Evolutionary conservation across 64 coral and sea anemone genomes (phyloP), one percentile per base, ranked within the genome.

Genomic region (Actinia equina): DNA sequence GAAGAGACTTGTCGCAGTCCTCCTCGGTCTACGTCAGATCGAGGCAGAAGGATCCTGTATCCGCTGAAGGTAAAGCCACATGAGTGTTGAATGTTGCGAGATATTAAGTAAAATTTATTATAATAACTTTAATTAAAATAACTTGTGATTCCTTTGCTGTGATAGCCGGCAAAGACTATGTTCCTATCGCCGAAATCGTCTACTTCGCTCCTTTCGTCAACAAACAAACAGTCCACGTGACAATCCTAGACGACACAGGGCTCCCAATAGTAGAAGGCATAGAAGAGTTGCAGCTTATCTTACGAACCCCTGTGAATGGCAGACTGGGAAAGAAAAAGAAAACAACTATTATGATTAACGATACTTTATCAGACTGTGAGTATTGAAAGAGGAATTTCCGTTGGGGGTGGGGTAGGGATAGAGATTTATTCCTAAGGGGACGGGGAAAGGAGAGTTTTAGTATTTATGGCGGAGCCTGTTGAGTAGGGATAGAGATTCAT

Each of bases 331-430:
- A 86, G 56, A 78, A 88, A 44, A 86, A 89, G 43, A 91, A 88
- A 18, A 82, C 90, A 58, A 59, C 89, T 16, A 69, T 98, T 77
- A 43, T 85, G 42, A 98, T 98, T 30, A 89, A 84, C 51, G 96
- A 98, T 61, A 83, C 83, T 42, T 45, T 78, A 52, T 98, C 93
- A 51, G 96, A 98, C 65, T 83, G 96, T 98, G 85, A 98, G 96
- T 98, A 88, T 9, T 13, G 5, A 15, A 60, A 60, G 19, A 65
- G 22, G 62, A 65, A 64, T 22, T n/a, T n/a, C n/a, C n/a, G n/a
- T n/a, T n/a, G n/a, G 7, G 45, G 45, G 45, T 49, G 45, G 45
- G n/a, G n/a, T 56, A 10, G 54, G 54, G 54, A 11, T 15, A 2
- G 13, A 10, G 13, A 11, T 56, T 6, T 56, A 56, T 56, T 56